These are phyloP conservation scores for Oryzias melastigma DNA, from an alignment of 2,113 vertebrate genomes.

Conservation along the genomic window DNA sequence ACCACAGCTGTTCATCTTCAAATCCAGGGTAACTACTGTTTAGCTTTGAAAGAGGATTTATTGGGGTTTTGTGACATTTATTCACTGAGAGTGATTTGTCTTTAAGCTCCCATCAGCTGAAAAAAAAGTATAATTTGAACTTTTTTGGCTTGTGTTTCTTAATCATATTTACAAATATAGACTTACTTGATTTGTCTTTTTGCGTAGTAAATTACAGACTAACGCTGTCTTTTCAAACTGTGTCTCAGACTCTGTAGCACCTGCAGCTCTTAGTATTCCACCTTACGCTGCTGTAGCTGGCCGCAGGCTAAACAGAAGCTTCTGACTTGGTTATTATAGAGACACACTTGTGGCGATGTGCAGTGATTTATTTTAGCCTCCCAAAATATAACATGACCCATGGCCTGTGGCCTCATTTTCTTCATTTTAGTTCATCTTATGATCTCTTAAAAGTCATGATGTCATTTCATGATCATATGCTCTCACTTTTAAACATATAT, in stretches of 20 bases:
- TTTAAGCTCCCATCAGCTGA: slow-evolving; percentile 46
- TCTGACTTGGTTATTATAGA: slow-evolving; percentile 37
- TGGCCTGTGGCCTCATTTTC: slow-evolving; percentile 22
- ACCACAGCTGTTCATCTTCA: slow-evolving; percentile 63
- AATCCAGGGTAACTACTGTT: slow-evolving; percentile 52
- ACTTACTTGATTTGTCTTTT: not conserved
- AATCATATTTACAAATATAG: slow-evolving; percentile 1
- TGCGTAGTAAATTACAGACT: not conserved
- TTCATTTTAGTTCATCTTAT: slow-evolving; percentile 12
- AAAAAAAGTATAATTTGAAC: slow-evolving; percentile 44
- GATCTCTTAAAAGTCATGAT: slow-evolving; percentile 35
- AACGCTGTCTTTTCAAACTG: slow-evolving; percentile 6
- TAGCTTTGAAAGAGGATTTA: slow-evolving; percentile 61
- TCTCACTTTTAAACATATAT: slow-evolving; percentile 22
- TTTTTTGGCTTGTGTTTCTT: slow-evolving; percentile 17
- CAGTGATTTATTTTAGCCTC: slow-evolving; percentile 28
- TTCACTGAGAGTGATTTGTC: slow-evolving; percentile 42
- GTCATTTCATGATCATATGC: slow-evolving; percentile 41
- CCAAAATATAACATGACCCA: slow-evolving; percentile 18
- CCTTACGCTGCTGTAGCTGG: slow-evolving; percentile 38
- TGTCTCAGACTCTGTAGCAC: slow-evolving; percentile 30
- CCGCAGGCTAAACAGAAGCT: slow-evolving; percentile 36
- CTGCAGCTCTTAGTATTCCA: slow-evolving; percentile 42
- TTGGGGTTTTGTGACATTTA: slow-evolving; percentile 60
- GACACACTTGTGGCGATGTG: slow-evolving; percentile 27